Conservation (phyloP, 2,888 invertebrate species). For the Fissipunctia ypsillon region DNA sequence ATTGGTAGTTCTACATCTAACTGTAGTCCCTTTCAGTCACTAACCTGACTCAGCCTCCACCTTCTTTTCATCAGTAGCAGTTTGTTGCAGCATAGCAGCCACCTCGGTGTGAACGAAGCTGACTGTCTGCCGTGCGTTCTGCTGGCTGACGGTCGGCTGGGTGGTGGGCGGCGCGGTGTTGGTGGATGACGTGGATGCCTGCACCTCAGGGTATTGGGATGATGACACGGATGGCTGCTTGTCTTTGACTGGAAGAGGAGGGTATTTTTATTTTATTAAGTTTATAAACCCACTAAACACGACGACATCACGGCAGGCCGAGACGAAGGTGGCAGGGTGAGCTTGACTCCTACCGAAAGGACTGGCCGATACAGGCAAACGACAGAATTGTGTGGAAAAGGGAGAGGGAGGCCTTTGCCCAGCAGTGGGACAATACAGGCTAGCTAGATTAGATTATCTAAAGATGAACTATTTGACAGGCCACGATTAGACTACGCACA, state of each 20-base stretch:
- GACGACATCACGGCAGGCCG: no score
- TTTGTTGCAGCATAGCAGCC: conserved; percentile 36
- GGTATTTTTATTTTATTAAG: neutral
- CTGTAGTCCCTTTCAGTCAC: neutral
- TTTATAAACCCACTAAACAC: no score
- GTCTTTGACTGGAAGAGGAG: conserved; percentile 45
- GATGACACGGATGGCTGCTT: conserved; percentile 21
- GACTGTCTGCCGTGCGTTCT: conserved; percentile 74
- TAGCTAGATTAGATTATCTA: no score
- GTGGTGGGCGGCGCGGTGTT: conserved; percentile 50
- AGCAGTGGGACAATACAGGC: no score
- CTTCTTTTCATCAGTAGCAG: neutral
- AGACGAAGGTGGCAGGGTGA: no score
- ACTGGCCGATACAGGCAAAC: no score
- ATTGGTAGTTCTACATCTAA: neutral
- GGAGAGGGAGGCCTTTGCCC: no score
- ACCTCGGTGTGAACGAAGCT: conserved; percentile 78
- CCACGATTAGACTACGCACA: no score
- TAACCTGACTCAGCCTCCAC: conserved; percentile 48
- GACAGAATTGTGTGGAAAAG: no score
- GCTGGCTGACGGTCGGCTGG: conserved; percentile 4
- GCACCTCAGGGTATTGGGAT: neutral
- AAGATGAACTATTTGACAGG: no score
- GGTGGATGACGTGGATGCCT: conserved; percentile 70
- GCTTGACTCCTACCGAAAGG: no score